Evolutionary conservation across 2,888 invertebrate genomes (phyloP).

Genomic region (Callyntrura guangdongensis): DNA sequence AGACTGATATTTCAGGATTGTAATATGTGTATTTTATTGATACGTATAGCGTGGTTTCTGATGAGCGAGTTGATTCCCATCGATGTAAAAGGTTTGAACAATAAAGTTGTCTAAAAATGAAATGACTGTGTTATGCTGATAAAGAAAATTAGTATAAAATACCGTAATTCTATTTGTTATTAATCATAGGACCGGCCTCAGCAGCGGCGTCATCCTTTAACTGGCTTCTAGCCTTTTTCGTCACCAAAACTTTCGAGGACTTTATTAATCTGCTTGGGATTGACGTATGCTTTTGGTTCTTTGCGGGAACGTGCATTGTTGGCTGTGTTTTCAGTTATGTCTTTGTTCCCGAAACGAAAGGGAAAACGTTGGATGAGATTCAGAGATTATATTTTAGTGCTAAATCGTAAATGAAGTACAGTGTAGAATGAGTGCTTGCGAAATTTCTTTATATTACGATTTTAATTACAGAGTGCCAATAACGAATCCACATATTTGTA

Average conservation of each 20-base stretch:
- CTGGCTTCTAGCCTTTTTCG: constrained; percentile 81
- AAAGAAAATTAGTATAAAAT: background rate
- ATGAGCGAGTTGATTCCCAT: constrained; percentile 78
- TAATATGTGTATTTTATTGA: background rate
- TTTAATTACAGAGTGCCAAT: background rate
- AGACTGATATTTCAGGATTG: background rate
- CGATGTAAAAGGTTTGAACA: constrained; percentile 72
- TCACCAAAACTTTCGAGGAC: constrained; percentile 81
- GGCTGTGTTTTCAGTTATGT: constrained; percentile 76
- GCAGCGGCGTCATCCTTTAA: constrained; percentile 76
- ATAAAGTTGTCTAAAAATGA: background rate
- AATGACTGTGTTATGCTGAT: constrained; percentile 2
- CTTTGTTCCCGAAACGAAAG: constrained; percentile 80
- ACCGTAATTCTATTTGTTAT: background rate
- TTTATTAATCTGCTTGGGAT: constrained; percentile 72
- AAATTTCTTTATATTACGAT: background rate
- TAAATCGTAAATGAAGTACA: background rate
- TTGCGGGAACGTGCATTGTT: constrained; percentile 70
- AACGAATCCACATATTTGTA: background rate
- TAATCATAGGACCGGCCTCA: constrained; percentile 57
- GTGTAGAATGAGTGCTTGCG: background rate
- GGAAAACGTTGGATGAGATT: constrained; percentile 81
- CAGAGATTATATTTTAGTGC: constrained; percentile 73
- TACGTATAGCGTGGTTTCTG: constrained; percentile 71
- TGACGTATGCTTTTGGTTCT: constrained; percentile 79